Evolutionary conservation across 2,888 invertebrate species (phyloP).

Genomic region (Trachelus iudaicus): DNA sequence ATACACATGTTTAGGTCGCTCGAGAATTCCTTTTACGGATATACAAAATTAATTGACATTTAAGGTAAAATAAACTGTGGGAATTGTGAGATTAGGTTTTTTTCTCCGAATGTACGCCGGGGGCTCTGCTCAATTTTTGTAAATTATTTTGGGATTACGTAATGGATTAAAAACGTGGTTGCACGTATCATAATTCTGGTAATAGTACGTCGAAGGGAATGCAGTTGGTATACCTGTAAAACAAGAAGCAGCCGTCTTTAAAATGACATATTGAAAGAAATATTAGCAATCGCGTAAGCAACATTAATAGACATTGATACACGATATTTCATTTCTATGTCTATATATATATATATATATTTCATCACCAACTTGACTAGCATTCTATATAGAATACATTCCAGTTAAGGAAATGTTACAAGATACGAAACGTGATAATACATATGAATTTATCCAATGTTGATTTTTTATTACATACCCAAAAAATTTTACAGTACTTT

Average conservation of each 20-base stretch:
- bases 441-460: neutral
- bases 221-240: neutral
- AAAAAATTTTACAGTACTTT: neutral
- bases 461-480: neutral
- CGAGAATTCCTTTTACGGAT: neutral
- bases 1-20: neutral
- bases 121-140: neutral
- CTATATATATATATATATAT: neutral
- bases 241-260: neutral
- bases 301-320: neutral
- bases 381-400: neutral
- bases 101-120: neutral
- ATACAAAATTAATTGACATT: neutral
- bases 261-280: neutral
- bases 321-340: neutral
- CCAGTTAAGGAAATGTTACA: neutral
- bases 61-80: neutral
- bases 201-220: neutral
- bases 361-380: neutral
- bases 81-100: neutral
- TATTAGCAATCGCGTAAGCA: neutral
- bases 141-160: neutral
- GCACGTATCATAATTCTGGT: neutral
- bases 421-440: neutral
- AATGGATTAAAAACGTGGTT: neutral